Conservation (phyloP, 2,888 invertebrate genomes). For the Drosophila helvetica region DNA sequence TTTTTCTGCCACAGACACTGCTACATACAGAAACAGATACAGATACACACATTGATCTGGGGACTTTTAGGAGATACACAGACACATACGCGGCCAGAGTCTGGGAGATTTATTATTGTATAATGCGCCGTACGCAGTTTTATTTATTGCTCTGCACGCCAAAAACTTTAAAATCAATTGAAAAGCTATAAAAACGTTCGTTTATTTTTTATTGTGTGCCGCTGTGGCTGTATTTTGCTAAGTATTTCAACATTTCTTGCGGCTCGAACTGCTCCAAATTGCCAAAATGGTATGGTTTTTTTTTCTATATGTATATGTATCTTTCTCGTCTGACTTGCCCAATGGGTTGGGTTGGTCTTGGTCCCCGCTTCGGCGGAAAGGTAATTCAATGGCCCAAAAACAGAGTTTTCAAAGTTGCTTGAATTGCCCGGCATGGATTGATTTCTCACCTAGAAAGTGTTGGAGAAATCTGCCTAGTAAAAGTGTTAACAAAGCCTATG, state of each 20-base stretch:
- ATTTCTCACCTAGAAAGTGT: background rate
- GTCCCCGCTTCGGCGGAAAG: background rate
- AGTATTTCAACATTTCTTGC: constrained; percentile 77
- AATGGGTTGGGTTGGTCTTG: constrained; percentile 47
- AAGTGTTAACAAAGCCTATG: constrained; percentile 18
- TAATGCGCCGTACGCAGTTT: constrained; percentile 72
- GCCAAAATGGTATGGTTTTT: constrained; percentile 64
- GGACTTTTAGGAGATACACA: constrained; percentile 9
- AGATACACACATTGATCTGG: background rate
- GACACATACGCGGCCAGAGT: constrained; percentile 22
- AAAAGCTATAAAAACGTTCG: constrained; percentile 79
- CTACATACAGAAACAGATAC: constrained; percentile 15
- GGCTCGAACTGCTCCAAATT: constrained; percentile 72
- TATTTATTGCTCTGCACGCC: constrained; percentile 76
- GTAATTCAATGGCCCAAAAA: background rate
- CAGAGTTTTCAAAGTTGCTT: background rate
- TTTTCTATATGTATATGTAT: background rate
- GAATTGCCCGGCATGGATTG: background rate
- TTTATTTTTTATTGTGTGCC: constrained; percentile 64
- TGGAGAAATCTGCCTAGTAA: constrained; percentile 39
- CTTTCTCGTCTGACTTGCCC: constrained; percentile 45
- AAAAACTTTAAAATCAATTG: constrained; percentile 72
- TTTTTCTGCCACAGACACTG: constrained; percentile 49
- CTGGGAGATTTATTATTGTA: constrained; percentile 75
- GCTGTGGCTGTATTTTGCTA: constrained; percentile 64